A percentile compares a stretch with the other conserved stretches of the same genome.
phyloP scores from a whole-genome alignment of 2,797 vertebrate genomes.

The Phalanger gymnotis region DNA sequence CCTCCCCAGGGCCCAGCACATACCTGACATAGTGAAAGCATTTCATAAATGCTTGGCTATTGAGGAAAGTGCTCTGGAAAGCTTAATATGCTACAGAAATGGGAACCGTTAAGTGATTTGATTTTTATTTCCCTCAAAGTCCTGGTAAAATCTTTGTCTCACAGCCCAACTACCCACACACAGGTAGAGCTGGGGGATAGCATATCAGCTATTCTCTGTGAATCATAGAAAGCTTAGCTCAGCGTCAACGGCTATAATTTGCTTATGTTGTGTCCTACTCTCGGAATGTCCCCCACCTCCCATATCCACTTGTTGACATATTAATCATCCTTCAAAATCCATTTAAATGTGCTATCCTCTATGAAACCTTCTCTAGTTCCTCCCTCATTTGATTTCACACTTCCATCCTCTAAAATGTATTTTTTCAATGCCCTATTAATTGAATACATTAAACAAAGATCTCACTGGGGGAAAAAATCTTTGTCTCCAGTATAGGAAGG shows the following conservation, averaged over 20 bases:
- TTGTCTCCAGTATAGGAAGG: not conserved
- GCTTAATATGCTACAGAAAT: not conserved
- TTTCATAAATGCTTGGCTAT: not conserved
- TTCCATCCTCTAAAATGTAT: conserved; percentile 40
- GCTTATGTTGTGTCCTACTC: not conserved
- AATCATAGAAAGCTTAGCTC: not conserved
- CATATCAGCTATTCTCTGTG: not conserved
- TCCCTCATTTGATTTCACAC: not conserved
- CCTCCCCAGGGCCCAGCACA: not conserved
- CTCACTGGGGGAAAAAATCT: not conserved
- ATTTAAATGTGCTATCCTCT: not conserved
- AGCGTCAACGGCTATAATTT: not conserved
- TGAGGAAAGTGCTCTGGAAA: not conserved
- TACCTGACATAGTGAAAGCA: not conserved
- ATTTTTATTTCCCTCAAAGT: not conserved
- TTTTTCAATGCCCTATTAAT: conserved; percentile 32
- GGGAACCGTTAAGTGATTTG: not conserved
- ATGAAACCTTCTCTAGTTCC: not conserved
- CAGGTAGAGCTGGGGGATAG: not conserved
- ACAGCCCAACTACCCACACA: not conserved
- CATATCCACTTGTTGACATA: not conserved
- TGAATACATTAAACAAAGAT: conserved; percentile 42
- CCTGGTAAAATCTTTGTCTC: not conserved
- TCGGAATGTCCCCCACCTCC: not conserved
- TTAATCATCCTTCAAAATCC: not conserved